Conservation (phyloP, 2,797 vertebrate species). For the Smutsia temminckii region DNA sequence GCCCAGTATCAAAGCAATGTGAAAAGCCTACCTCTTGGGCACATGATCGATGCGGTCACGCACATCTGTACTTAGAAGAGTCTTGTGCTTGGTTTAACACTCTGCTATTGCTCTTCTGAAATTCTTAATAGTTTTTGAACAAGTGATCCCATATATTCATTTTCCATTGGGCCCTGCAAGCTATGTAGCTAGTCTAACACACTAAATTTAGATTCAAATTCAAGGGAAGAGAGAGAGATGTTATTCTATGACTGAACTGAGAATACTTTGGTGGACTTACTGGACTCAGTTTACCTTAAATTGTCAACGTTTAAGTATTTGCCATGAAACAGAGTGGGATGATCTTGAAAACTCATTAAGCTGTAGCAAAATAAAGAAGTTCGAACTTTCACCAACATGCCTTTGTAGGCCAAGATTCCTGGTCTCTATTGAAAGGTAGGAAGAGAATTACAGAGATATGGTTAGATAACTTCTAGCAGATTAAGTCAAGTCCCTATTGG, state of each 20-base stretch:
- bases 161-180: neutral
- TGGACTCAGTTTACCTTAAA: neutral
- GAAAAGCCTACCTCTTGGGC: neutral
- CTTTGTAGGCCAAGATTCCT: neutral
- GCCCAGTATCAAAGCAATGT: neutral
- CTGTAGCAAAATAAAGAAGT: neutral
- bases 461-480: constrained; percentile 38
- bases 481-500: constrained; percentile 41
- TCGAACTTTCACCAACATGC: neutral
- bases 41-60: neutral
- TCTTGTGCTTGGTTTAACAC: neutral
- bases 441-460: neutral
- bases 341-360: neutral
- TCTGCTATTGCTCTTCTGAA: neutral
- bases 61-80: neutral
- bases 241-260: neutral
- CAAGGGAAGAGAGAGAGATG: neutral
- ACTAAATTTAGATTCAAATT: neutral
- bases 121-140: neutral
- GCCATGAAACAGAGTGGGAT: neutral
- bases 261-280: neutral
- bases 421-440: neutral
- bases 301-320: neutral
- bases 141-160: neutral
- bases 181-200: neutral